Evolutionary conservation across 2,888 invertebrate species (phyloP).

Genomic region (Macrophya alboannulata): DNA sequence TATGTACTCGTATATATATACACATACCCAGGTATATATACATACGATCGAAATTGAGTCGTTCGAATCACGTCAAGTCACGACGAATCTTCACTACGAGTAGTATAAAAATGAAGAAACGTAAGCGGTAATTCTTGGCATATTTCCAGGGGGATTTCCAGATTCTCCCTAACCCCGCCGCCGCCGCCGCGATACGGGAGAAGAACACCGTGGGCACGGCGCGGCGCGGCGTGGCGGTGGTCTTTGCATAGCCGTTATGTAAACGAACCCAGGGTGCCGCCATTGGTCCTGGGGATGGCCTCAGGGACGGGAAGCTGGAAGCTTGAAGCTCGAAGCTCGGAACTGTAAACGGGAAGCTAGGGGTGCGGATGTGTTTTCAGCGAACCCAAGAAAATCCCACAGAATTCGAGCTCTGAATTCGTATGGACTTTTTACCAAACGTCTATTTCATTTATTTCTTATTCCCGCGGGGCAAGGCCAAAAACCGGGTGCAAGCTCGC

Average conservation of each 20-base stretch:
- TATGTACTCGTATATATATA: not conserved
- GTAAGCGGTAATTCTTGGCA: slow-evolving; percentile 55
- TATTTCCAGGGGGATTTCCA: slow-evolving; percentile 42
- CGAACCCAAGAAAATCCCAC: slow-evolving; percentile 57
- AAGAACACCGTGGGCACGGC: not conserved
- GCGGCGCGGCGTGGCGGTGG: slow-evolving; percentile 4
- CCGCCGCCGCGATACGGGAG: not conserved
- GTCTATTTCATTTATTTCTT: slow-evolving; percentile 60
- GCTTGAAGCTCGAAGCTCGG: not conserved
- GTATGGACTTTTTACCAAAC: slow-evolving; percentile 59
- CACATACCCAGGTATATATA: not conserved
- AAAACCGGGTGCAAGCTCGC: not conserved
- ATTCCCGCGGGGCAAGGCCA: not conserved
- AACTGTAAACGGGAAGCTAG: not conserved
- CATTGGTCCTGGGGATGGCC: slow-evolving; percentile 45
- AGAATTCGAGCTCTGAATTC: slow-evolving; percentile 54
- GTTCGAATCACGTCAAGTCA: slow-evolving; percentile 52
- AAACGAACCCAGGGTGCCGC: slow-evolving; percentile 58
- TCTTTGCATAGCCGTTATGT: slow-evolving; percentile 60
- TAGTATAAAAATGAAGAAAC: slow-evolving; percentile 47
- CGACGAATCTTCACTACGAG: not conserved
- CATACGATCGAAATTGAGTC: slow-evolving; percentile 45
- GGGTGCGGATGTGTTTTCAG: slow-evolving; percentile 52
- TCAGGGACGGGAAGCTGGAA: slow-evolving; percentile 23
- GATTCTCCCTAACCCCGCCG: slow-evolving; percentile 31